phyloP scores from a whole-genome alignment of 2,797 vertebrate species.

The Schizopygopsis pylzovi region DNA sequence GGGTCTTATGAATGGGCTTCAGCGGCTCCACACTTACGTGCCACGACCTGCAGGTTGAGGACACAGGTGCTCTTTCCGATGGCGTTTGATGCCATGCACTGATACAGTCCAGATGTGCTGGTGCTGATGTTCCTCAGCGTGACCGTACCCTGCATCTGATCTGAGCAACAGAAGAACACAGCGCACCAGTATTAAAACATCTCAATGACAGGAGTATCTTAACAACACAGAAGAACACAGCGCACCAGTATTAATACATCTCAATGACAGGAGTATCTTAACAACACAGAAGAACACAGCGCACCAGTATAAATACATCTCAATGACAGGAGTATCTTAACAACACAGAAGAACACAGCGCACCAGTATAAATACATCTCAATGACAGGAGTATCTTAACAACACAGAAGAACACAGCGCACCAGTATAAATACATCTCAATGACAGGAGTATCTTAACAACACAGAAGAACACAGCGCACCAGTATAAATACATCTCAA shows the following conservation, averaged over 20 bases:
- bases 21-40: slow-evolving; percentile 83
- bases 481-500: no score
- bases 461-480: no score
- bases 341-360: not conserved
- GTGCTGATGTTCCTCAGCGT: slow-evolving; percentile 94
- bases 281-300: no score
- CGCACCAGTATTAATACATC: no score
- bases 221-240: no score
- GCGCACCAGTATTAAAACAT: not conserved
- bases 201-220: not conserved
- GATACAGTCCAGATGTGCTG: slow-evolving; percentile 92
- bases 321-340: no score
- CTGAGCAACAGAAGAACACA: slow-evolving; percentile 70
- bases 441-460: not conserved
- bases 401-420: not conserved
- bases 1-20: not conserved
- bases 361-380: no score
- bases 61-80: slow-evolving; percentile 95
- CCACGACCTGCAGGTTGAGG: slow-evolving; percentile 92
- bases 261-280: no score
- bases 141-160: slow-evolving; percentile 95
- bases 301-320: no score
- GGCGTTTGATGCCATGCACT: slow-evolving; percentile 93
- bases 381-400: no score
- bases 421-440: not conserved